Percentiles rank a stretch among this genome's conserved stretches.
Conservation (phyloP, 35 echinoderm and acorn worm species). For the Heliocidaris erythrogramma region DNA sequence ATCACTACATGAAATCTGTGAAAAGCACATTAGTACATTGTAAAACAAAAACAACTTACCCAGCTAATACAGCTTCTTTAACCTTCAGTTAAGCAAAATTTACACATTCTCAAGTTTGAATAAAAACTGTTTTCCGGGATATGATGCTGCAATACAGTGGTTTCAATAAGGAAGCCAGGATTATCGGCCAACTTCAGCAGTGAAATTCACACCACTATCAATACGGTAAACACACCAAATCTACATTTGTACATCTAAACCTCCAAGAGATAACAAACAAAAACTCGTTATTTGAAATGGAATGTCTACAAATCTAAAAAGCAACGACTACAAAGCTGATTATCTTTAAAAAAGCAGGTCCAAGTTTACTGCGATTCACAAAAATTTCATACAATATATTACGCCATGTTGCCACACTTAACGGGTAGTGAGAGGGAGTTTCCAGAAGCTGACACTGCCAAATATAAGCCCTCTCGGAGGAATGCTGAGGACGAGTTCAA, state of each 20-base stretch:
- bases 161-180: not conserved
- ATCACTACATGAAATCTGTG: not conserved
- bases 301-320: not conserved
- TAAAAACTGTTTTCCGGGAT: not conserved
- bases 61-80: not conserved
- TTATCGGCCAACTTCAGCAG: not conserved
- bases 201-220: not conserved
- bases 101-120: not conserved
- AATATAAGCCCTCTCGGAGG: not conserved
- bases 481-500: not conserved
- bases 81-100: not conserved
- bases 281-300: not conserved
- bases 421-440: not conserved
- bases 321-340: not conserved
- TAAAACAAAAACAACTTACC: not conserved
- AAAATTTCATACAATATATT: not conserved
- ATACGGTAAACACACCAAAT: not conserved
- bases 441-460: not conserved
- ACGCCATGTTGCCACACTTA: not conserved
- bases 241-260: not conserved
- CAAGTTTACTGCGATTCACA: not conserved
- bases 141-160: not conserved
- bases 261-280: not conserved
- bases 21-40: not conserved
- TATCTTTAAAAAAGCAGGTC: not conserved